Evolutionary conservation across 2,113 vertebrate genomes (phyloP), one percentile per base, ranked within the genome.

Genomic region (Rhynchopsitta pachyrhyncha): DNA sequence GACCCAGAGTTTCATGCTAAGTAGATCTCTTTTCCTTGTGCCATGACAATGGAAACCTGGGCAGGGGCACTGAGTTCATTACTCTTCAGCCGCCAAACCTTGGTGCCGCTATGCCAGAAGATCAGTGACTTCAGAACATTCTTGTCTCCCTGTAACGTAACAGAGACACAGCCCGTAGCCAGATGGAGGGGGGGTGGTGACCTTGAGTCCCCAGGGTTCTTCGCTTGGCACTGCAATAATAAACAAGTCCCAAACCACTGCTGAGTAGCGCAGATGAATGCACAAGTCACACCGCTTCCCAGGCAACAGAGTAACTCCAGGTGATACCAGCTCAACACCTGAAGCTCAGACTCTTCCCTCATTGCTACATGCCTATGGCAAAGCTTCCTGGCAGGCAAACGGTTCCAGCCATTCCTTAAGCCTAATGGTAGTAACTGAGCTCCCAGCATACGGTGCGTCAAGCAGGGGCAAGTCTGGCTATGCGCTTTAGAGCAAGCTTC

Each of bases 181-280:
- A 70, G n/a, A 49, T 0, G 44, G 44, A 44, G 18, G 44, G 44
- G 44, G 17, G 44, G 2, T 44, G 44, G 44, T 44, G 70, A 66
- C 62, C 46, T 25, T 12, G 60, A 41, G 14, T 27, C 24, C 70
- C 70, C 1, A 1, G 1, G 0, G 62, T 8, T 44, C 67, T 64
- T 53, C 37, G 5, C n/a, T 59, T 39, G 23, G 27, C 0, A 1
- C 55, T 59, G 42, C 59, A 52, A 13, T 33, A 60, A 69, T 6
- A 59, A 91, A 64, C 68, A 90, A 29, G 55, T 6, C 53, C n/a
- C 47, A 92, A 59, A 85, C 22, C n/a, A 46, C 3, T 33, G 57
- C 46, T 29, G 75, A 60, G 42, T 37, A 3, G 20, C 39, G 33
- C 59, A 52, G 59, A 75, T 6, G 18, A 75, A 60, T 55, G 57